These are phyloP conservation scores for Misgurnus mizolepis DNA, from an alignment of 2,113 vertebrate species.

Conservation along the genomic window DNA sequence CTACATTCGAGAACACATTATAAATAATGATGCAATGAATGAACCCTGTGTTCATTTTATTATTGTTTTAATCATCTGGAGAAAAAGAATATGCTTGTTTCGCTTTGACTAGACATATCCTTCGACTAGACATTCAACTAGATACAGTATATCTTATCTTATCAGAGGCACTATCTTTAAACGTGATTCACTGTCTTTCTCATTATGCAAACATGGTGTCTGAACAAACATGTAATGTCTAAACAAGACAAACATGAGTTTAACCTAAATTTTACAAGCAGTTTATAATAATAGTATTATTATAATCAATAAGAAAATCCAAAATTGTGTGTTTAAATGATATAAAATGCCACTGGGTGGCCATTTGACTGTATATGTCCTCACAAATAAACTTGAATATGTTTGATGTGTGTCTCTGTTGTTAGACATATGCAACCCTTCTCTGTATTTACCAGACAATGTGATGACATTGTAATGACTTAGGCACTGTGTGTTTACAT, in stretches of 20 bases:
- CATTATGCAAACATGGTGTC: too few species aligned
- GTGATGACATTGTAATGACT: slow-evolving; percentile 22
- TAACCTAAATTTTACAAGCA: too few species aligned
- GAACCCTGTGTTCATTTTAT: not conserved
- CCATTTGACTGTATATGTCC: not conserved
- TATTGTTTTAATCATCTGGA: too few species aligned
- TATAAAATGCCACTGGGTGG: not conserved
- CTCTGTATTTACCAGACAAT: slow-evolving; percentile 18
- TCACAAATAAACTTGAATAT: not conserved
- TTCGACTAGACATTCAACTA: too few species aligned
- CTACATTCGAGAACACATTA: not conserved
- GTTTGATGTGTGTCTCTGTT: slow-evolving; percentile 14
- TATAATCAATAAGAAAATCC: not conserved
- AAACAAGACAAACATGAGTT: not conserved
- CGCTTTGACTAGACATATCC: not conserved
- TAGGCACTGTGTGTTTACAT: slow-evolving; percentile 24
- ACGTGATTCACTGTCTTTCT: too few species aligned
- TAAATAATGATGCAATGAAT: not conserved
- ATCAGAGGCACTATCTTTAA: too few species aligned
- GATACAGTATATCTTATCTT: too few species aligned
- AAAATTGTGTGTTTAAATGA: not conserved
- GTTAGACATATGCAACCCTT: not conserved
- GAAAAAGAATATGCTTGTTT: too few species aligned
- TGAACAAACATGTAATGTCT: not conserved
- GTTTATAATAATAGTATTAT: not conserved